phyloP scores from a whole-genome alignment of 2,113 vertebrate genomes.

The Morone saxatilis region DNA sequence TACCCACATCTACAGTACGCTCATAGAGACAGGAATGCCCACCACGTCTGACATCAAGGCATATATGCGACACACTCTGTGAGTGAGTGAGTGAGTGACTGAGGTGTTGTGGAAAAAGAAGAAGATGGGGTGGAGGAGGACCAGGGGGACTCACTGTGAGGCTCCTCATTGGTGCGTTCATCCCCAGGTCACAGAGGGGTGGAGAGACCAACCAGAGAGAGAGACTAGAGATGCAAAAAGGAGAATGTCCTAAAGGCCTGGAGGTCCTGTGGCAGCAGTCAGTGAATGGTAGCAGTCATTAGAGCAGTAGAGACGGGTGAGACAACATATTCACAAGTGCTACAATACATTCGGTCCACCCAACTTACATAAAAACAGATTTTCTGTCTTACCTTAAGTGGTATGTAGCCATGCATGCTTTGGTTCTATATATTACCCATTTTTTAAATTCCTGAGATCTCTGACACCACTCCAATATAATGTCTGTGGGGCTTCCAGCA shows the following conservation, averaged over 20 bases:
- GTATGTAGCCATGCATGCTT: neutral
- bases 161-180: slow-evolving; percentile 91
- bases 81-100: slow-evolving; percentile 71
- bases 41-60: slow-evolving; percentile 86
- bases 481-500: neutral
- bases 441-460: neutral
- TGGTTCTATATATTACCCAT: neutral
- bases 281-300: slow-evolving; percentile 58
- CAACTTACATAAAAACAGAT: neutral
- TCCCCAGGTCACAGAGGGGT: slow-evolving; percentile 84
- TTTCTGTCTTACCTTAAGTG: neutral
- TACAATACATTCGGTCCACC: neutral
- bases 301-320: slow-evolving; percentile 46
- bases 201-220: slow-evolving; percentile 79
- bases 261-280: slow-evolving; percentile 66
- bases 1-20: slow-evolving; percentile 84
- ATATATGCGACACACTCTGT: slow-evolving; percentile 85
- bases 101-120: slow-evolving; percentile 75
- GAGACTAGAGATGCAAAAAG: slow-evolving; percentile 67
- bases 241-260: slow-evolving; percentile 63
- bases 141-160: slow-evolving; percentile 86
- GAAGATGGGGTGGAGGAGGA: slow-evolving; percentile 75
- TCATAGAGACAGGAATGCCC: slow-evolving; percentile 85
- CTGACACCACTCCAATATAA: neutral
- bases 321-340: slow-evolving; percentile 42